Conservation (phyloP, 2,797 vertebrate species). For the Arremon brunneinucha region DNA sequence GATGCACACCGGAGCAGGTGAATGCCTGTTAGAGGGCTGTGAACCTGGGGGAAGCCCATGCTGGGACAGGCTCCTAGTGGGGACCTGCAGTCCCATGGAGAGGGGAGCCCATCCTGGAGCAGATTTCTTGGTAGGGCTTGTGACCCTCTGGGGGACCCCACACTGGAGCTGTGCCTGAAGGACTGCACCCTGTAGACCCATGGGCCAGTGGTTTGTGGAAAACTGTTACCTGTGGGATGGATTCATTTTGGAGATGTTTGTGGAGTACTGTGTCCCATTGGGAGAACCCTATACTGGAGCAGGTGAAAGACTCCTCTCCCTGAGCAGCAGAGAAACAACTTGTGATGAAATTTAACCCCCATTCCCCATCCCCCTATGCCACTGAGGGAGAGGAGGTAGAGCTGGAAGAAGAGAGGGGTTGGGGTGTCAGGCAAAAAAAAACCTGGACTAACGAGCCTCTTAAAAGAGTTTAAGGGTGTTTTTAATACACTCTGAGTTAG, state of each 20-base stretch:
- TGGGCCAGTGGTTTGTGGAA: not conserved
- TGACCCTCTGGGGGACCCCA: too few species aligned
- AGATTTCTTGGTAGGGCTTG: not conserved
- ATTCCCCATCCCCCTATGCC: not conserved
- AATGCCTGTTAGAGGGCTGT: not conserved
- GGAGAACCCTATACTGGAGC: accelerated
- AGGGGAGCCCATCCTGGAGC: not conserved
- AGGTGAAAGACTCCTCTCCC: not conserved
- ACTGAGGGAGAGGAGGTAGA: not conserved
- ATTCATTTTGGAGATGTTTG: too few species aligned
- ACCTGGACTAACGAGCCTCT: not conserved
- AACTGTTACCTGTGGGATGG: not conserved
- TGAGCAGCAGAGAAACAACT: not conserved
- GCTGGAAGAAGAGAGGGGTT: not conserved
- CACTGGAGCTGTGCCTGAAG: not conserved
- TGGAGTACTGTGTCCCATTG: not conserved
- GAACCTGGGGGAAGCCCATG: not conserved
- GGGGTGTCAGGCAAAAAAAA: not conserved
- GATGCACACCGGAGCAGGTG: too few species aligned
- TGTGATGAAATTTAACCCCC: not conserved
- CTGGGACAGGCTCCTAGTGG: not conserved
- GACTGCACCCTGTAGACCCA: not conserved
- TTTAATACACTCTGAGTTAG: not conserved
- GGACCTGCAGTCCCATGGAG: not conserved
- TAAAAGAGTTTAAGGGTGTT: not conserved